A percentile compares a stretch with the other conserved stretches of the same genome.
Conservation (phyloP, 2,113 vertebrate species). For the Sclerurus mexicanus region DNA sequence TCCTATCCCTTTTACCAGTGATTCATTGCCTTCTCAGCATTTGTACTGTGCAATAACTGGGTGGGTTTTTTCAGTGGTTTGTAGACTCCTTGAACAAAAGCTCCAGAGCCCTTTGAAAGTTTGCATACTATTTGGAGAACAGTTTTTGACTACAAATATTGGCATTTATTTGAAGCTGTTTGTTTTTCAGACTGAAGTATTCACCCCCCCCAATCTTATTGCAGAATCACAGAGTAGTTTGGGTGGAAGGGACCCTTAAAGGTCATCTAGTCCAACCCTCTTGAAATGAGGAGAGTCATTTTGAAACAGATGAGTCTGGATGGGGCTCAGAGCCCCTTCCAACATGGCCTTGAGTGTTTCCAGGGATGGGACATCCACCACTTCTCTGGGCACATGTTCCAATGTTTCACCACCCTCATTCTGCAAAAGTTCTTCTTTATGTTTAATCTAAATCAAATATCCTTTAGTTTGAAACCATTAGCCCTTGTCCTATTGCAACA, state of each 20-base stretch:
- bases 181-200: background rate
- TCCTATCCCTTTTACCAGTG: background rate
- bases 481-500: background rate
- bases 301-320: background rate
- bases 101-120: background rate
- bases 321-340: background rate
- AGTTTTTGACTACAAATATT: background rate
- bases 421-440: background rate
- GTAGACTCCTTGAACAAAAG: background rate
- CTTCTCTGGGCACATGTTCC: background rate
- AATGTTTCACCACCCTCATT: background rate
- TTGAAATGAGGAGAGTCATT: background rate
- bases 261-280: background rate
- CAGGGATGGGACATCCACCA: background rate
- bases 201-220: background rate
- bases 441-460: background rate
- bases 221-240: background rate
- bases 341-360: background rate
- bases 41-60: background rate
- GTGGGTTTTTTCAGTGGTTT: background rate
- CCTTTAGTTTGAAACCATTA: background rate
- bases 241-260: background rate
- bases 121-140: background rate
- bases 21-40: background rate
- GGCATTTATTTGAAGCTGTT: background rate